These are phyloP conservation scores for Schlechtendalia chinensis DNA, from an alignment of 1,140 invertebrate species.

Conservation along the genomic window DNA sequence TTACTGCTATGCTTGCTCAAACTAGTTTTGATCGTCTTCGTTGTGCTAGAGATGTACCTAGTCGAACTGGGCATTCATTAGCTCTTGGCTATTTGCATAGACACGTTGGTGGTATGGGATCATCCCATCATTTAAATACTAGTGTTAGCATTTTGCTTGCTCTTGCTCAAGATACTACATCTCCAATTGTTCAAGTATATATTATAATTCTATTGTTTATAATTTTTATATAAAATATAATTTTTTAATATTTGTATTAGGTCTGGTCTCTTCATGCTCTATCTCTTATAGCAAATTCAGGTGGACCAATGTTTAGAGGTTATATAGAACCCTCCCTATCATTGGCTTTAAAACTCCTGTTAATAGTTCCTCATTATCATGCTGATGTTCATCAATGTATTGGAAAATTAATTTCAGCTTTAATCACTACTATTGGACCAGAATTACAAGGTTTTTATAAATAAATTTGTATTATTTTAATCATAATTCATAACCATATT, in stretches of 20 bases:
- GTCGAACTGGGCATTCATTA: constrained; percentile 86
- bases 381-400: constrained; percentile 94
- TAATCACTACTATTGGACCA: constrained; percentile 96
- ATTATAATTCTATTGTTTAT: constrained; percentile 27
- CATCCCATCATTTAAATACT: constrained; percentile 87
- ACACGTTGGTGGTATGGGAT: constrained; percentile 87
- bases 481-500: too few relatives aligned
- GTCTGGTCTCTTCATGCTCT: constrained; percentile 96
- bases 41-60: constrained; percentile 82
- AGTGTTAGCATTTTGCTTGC: constrained; percentile 91
- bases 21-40: constrained; percentile 87
- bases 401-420: constrained; percentile 86
- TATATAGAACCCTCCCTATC: constrained; percentile 94
- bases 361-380: constrained; percentile 83
- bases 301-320: constrained; percentile 95
- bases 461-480: neutral
- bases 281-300: constrained; percentile 93
- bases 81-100: constrained; percentile 89
- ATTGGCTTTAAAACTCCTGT: constrained; percentile 81
- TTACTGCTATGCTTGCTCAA: constrained; percentile 87
- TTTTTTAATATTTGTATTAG: constrained; percentile 58
- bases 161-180: constrained; percentile 87
- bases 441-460: constrained; percentile 79
- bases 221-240: neutral
- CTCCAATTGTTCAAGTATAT: constrained; percentile 81